Conservation (phyloP, 2,113 vertebrate genomes). For the Hippoglossus stenolepis region DNA sequence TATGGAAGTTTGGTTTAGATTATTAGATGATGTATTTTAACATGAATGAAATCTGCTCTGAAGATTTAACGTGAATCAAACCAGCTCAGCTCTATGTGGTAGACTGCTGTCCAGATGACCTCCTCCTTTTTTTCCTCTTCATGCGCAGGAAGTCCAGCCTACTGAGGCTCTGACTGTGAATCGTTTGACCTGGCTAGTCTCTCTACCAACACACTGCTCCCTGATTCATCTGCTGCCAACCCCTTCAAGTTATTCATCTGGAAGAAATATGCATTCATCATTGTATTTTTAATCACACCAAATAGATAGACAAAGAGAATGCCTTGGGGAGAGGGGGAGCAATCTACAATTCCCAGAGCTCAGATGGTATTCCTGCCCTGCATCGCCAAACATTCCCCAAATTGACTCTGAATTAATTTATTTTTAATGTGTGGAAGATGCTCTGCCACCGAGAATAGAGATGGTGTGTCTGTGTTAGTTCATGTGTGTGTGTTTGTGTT, state of each 20-base stretch:
- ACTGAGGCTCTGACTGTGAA: constrained; percentile 68
- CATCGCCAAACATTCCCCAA: constrained; percentile 84
- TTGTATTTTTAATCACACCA: constrained; percentile 89
- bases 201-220: constrained; percentile 74
- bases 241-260: constrained; percentile 87
- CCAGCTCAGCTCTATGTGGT: constrained; percentile 48
- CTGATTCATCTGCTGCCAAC: constrained; percentile 83
- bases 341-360: constrained; percentile 84
- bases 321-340: constrained; percentile 79
- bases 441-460: constrained; percentile 69
- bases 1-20: background rate
- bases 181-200: constrained; percentile 75
- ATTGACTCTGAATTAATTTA: constrained; percentile 87
- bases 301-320: constrained; percentile 86
- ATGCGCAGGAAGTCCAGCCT: constrained; percentile 61
- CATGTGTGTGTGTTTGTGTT: constrained; percentile 39
- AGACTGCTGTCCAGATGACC: constrained; percentile 74
- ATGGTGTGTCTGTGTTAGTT: constrained; percentile 35
- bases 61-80: constrained; percentile 53
- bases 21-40: constrained; percentile 32
- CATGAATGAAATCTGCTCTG: constrained; percentile 25
- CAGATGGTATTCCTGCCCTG: constrained; percentile 82
- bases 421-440: constrained; percentile 84
- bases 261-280: constrained; percentile 86
- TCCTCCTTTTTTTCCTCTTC: constrained; percentile 21